Conservation (phyloP, 1,140 invertebrate genomes). For the Drosophila aff. region DNA sequence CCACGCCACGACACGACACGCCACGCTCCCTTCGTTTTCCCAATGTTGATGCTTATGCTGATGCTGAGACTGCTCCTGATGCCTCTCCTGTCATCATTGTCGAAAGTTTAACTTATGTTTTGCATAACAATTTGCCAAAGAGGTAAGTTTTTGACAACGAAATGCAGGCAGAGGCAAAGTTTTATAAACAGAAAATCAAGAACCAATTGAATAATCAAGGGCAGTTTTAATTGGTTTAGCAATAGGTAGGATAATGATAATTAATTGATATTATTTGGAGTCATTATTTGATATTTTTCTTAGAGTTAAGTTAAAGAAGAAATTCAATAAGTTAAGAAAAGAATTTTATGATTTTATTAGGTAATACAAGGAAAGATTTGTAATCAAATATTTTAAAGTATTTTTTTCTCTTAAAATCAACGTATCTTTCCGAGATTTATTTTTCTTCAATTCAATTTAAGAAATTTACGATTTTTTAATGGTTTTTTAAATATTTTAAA, state of each 20-base stretch:
- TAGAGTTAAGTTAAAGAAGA: too few relatives aligned
- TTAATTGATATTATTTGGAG: not conserved
- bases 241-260: not conserved
- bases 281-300: too few relatives aligned
- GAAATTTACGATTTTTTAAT: too few relatives aligned
- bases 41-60: slow-evolving; percentile 5
- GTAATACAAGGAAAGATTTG: too few relatives aligned
- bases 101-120: slow-evolving; percentile 68
- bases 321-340: too few relatives aligned
- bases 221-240: slow-evolving; percentile 1
- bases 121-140: slow-evolving; percentile 55
- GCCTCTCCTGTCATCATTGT: slow-evolving; percentile 42
- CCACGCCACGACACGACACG: slow-evolving; percentile 16
- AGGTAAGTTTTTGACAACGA: slow-evolving; percentile 58
- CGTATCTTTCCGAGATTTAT: not conserved
- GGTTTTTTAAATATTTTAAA: not conserved
- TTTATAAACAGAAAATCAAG: slow-evolving; percentile 14
- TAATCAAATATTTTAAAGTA: too few relatives aligned
- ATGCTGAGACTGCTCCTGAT: slow-evolving; percentile 2
- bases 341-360: too few relatives aligned
- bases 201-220: slow-evolving; percentile 10
- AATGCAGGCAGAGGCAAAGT: slow-evolving; percentile 11
- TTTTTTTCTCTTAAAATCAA: not conserved
- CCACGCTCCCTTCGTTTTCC: slow-evolving; percentile 3
- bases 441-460: not conserved